Base-by-base conservation (phyloP, 2,888 invertebrate genomes). In the Oscheius sp. region DNA sequence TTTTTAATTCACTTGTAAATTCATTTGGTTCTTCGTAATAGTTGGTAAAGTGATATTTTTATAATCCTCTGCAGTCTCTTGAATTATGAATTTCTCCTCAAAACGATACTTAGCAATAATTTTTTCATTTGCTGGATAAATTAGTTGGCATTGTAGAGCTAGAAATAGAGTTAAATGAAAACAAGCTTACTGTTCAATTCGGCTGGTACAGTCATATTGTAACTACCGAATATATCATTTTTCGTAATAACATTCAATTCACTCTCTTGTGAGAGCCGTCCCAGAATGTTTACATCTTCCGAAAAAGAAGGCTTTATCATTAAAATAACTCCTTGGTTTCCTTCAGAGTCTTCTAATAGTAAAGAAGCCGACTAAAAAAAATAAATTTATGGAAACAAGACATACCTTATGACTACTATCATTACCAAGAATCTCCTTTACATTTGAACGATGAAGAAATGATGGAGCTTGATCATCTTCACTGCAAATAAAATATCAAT, bases 51-150 rank as follows among this genome's bases (percentile, higher is more conserved):
- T 93, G 28, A 94, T 89, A 24, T 90, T 90, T 75, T 91, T 86
- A 85, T 96, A 98, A 61, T 93, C 88, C 28, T 91, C 90, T 0
- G 92, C 90, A 0, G 94, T 94, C 88, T 98, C 98, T 67, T 91
- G 88, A 5, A 98, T 89, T 24, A 96, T 87, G 85, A 92, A 91
- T 2, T 90, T 87, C 65, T 91, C 90, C 80, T 93, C 92, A 32
- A 90, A 89, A 9, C 91, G 90, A 87, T 92, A 97, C 86, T 95
- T 97, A 6, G 91, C 89, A 17, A 97, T 91, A 82, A 96, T 95
- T 85, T 94, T 93, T 64, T 93, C 91, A 30, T 94, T 94, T 0
- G 95, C 96, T 2, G 98, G 98, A 87, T 92, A 92, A 73, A 97
- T 93, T 28, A 97, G 89, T 8, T 93, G 93, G 0, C 92, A 90